A percentile compares a stretch with the other conserved stretches of the same genome.
Evolutionary conservation across 2,797 vertebrate genomes (phyloP).

Genomic region (Tachyglossus aculeatus): DNA sequence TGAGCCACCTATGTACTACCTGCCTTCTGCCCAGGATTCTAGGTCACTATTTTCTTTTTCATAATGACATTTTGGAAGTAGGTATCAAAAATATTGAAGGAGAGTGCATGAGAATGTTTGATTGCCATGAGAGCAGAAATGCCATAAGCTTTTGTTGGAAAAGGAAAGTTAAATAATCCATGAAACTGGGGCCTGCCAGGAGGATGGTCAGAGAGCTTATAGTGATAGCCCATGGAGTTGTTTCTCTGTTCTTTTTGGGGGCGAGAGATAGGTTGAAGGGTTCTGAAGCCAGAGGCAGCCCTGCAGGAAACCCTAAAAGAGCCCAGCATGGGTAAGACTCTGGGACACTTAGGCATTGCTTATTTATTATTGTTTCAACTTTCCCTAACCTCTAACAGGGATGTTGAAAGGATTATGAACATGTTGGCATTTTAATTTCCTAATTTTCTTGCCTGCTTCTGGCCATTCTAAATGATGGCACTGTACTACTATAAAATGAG

Average conservation of each 20-base stretch:
- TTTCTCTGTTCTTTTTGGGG: too few species aligned
- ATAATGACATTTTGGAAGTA: conserved; percentile 9
- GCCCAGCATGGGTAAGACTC: background rate
- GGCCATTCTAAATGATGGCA: conserved; percentile 61
- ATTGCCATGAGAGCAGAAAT: background rate
- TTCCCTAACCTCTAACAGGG: conserved; percentile 30
- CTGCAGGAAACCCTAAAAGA: background rate
- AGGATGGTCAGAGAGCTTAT: too few species aligned
- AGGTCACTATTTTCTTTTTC: background rate
- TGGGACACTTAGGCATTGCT: accelerated
- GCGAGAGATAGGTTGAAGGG: too few species aligned
- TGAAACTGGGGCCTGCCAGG: conserved; percentile 22
- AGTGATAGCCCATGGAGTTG: too few species aligned
- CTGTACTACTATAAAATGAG: conserved; percentile 57
- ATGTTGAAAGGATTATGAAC: conserved; percentile 30
- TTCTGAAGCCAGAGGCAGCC: background rate
- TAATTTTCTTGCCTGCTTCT: conserved; percentile 63
- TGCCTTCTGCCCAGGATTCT: background rate
- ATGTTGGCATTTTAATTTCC: conserved; percentile 43
- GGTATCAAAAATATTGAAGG: conserved; percentile 2
- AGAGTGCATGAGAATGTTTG: background rate
- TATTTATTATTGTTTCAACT: conserved; percentile 35
- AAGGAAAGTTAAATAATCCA: conserved; percentile 42
- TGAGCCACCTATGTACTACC: background rate
- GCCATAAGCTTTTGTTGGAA: background rate